These are phyloP conservation scores for Burhinus bistriatus DNA, from an alignment of 2,113 vertebrate genomes.

Conservation along the genomic window DNA sequence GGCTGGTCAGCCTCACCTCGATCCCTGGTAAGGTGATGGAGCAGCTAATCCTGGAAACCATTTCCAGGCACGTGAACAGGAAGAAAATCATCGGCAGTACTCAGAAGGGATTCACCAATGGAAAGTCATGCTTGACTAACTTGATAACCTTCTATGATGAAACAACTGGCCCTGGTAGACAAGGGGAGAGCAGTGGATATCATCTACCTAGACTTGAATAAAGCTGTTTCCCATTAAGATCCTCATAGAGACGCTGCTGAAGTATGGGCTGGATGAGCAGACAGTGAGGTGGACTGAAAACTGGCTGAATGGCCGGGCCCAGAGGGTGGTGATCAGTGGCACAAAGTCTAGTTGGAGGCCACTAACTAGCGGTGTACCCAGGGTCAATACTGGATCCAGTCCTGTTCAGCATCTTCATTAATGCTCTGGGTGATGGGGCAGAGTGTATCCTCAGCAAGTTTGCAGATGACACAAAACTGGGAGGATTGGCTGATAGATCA, in stretches of 20 bases:
- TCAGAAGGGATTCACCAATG: neutral
- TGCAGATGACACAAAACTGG: neutral
- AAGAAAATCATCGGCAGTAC: neutral
- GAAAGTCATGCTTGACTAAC: neutral
- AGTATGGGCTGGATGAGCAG: too few species aligned
- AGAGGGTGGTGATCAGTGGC: neutral
- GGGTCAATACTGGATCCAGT: neutral
- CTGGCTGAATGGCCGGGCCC: neutral
- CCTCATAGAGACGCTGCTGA: neutral
- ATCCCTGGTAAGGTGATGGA: too few species aligned
- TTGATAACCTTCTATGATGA: neutral
- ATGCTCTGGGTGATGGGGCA: neutral
- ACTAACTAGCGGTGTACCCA: neutral
- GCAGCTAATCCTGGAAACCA: too few species aligned
- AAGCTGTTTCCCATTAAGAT: neutral
- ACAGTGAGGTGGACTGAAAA: too few species aligned
- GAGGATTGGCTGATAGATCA: too few species aligned
- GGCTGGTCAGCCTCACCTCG: too few species aligned
- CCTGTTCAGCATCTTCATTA: neutral
- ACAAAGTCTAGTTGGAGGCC: neutral
- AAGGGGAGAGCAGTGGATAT: neutral
- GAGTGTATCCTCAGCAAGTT: neutral
- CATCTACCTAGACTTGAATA: neutral
- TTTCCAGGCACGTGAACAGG: neutral
- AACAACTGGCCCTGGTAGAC: neutral